A percentile compares a stretch with the other conserved stretches of the same genome.
Evolutionary conservation across 2,113 vertebrate genomes (phyloP).

Genomic region (Myiozetetes cayanensis): DNA sequence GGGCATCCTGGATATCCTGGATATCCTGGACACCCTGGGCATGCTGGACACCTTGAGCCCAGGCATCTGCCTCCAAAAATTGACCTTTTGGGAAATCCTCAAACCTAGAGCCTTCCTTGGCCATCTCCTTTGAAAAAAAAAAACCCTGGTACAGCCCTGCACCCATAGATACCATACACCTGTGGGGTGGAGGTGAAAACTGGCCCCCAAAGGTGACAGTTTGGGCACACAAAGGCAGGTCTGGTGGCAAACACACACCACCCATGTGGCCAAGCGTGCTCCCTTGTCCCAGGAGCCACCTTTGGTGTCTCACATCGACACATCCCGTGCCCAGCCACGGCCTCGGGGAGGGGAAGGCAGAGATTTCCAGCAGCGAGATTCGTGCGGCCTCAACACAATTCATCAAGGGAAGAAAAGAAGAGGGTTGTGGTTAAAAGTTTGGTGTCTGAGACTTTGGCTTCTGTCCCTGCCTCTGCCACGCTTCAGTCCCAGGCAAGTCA

Average conservation of each 20-base stretch:
- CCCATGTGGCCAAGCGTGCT: not conserved
- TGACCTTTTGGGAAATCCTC: not conserved
- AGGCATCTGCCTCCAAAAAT: not conserved
- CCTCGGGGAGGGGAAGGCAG: not conserved
- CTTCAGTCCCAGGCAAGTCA: not conserved
- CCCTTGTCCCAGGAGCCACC: not conserved
- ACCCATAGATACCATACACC: not conserved
- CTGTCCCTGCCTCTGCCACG: not conserved
- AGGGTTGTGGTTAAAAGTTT: not conserved
- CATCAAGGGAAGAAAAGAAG: not conserved
- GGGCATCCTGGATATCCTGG: not conserved
- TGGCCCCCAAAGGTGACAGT: too few species aligned
- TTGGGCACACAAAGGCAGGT: not conserved
- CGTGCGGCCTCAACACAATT: fast-evolving
- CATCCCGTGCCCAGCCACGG: not conserved
- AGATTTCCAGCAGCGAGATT: not conserved
- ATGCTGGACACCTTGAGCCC: not conserved
- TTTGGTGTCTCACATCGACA: fast-evolving
- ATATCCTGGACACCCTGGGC: not conserved
- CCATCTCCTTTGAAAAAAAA: not conserved
- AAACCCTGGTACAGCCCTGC: too few species aligned
- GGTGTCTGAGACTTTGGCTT: not conserved
- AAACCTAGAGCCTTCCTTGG: not conserved
- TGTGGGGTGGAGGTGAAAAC: not conserved
- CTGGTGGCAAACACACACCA: not conserved